Base-by-base conservation (phyloP, 2,797 vertebrate genomes). In the Crypturellus tataupa region DNA sequence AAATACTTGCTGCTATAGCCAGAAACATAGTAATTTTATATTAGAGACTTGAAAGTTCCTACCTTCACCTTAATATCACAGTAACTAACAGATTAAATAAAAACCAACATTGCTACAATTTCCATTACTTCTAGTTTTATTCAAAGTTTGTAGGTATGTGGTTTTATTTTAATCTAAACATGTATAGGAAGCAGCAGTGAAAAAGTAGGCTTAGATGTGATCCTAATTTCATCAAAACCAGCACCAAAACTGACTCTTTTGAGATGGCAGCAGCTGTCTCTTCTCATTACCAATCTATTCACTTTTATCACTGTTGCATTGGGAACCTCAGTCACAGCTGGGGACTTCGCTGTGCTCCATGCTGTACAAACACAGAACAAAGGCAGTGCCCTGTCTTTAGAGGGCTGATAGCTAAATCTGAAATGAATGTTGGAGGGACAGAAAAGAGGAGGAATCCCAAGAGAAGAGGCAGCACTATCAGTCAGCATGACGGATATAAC, bases 321-420 rank as follows among this genome's bases (percentile, higher is more conserved):
- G 93, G 92, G 93, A 96, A 96, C 90, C 94, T 92, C 7, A 8
- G 95, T 94, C 94, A 93, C 96, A 96, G 96, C 95, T 96, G 95
- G 94, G 95, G 96, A 89, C 93, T 95, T 93, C n/a, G 0, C 86
- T 77, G 81, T 59, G 93, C 90, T 95, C 75, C 6, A 5, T 46
- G 92, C 93, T 87, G 95, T 55, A 93, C 94, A 94, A 93, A 95
- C 84, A 90, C 86, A 97, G 92, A 96, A 97, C 96, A 97, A 96
- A 97, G 93, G 95, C 95, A 87, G 82, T 95, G 67, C 78, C 83
- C 94, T 37, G 47, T 79, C 93, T 96, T 95, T 46, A 84, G 91
- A 96, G 83, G 90, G 78, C 85, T 95, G 95, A 88, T 92, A 95
- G 95, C 85, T 88, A 95, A 94, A 93, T 93, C 91, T 86, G 91